These are phyloP conservation scores for Poecile atricapillus DNA, from an alignment of 2,113 vertebrate genomes.

Conservation along the genomic window DNA sequence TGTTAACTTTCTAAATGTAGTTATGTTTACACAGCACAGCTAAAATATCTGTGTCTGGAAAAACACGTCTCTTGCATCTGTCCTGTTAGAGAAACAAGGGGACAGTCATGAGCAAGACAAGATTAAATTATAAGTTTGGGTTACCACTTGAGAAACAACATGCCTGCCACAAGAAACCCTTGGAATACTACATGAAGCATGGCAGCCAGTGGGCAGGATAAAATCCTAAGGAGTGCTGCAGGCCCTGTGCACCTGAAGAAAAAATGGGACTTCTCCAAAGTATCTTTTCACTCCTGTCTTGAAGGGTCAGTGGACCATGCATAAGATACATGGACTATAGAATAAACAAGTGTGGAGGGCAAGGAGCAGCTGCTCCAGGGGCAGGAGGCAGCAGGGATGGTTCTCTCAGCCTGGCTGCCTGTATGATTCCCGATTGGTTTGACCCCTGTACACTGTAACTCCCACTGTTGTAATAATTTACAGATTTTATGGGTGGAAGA, in stretches of 20 bases:
- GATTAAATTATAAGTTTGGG: not conserved
- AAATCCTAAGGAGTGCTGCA: not conserved
- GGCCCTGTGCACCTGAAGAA: not conserved
- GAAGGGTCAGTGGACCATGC: accelerated
- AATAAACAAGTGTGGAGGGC: not conserved
- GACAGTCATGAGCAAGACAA: not conserved
- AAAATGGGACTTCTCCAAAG: accelerated
- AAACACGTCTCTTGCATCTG: not conserved
- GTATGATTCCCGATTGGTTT: not conserved
- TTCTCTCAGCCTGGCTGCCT: not conserved
- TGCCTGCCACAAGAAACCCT: accelerated
- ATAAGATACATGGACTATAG: accelerated
- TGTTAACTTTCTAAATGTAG: not conserved
- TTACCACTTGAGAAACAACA: not conserved
- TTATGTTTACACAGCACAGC: not conserved
- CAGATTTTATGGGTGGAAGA: not conserved
- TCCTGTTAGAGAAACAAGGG: not conserved
- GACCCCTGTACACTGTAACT: not conserved
- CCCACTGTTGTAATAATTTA: not conserved
- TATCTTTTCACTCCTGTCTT: not conserved
- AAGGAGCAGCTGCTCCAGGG: accelerated
- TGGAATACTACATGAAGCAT: accelerated
- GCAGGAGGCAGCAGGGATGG: not conserved
- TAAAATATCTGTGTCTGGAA: not conserved
- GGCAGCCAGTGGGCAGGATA: not conserved